Evolutionary conservation across 2,888 invertebrate species (phyloP).

Genomic region (Emmelina monodactyla): DNA sequence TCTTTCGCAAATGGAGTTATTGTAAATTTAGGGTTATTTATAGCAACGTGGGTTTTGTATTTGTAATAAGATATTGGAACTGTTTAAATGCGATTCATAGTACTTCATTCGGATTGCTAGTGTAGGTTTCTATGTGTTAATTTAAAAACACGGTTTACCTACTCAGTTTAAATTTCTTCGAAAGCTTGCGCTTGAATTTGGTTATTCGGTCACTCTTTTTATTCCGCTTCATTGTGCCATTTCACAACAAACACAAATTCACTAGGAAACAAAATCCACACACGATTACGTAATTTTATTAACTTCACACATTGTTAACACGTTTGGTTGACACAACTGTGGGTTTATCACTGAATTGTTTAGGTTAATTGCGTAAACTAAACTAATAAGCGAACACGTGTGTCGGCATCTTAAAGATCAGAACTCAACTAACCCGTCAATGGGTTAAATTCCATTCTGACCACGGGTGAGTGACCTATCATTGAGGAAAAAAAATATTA

Average conservation of each 20-base stretch:
- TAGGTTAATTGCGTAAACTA: slow-evolving; percentile 1
- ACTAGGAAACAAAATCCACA: slow-evolving; percentile 15
- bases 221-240: slow-evolving; percentile 35
- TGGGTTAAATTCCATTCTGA: slow-evolving; percentile 24
- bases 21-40: too few relatives aligned
- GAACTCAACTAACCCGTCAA: slow-evolving; percentile 37
- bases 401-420: slow-evolving; percentile 37
- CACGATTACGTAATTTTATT: slow-evolving; percentile 5
- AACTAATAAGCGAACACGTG: slow-evolving; percentile 24
- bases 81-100: too few relatives aligned
- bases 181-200: slow-evolving; percentile 51
- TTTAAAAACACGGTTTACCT: slow-evolving; percentile 22
- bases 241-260: slow-evolving; percentile 31
- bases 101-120: too few relatives aligned
- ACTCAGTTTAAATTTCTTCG: slow-evolving; percentile 48
- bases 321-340: neutral
- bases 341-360: neutral
- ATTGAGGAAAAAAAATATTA: neutral
- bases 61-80: too few relatives aligned
- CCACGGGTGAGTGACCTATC: slow-evolving; percentile 18
- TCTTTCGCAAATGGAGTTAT: too few relatives aligned
- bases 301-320: neutral
- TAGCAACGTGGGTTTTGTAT: too few relatives aligned
- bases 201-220: slow-evolving; percentile 45
- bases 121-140: too few relatives aligned